Conservation (phyloP, 2,797 vertebrate species). For the Betta splendens region DNA sequence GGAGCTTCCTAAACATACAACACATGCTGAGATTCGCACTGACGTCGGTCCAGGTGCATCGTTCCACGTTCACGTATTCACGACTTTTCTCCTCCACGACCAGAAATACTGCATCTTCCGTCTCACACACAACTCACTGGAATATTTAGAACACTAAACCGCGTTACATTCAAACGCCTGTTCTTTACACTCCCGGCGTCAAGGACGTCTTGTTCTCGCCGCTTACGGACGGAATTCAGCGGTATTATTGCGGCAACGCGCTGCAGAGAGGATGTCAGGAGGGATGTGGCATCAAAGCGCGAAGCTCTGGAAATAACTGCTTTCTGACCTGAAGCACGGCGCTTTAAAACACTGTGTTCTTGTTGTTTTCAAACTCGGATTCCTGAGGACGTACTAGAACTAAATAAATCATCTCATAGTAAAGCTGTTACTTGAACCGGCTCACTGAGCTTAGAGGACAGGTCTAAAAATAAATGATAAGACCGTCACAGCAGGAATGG, state of each 20-base stretch:
- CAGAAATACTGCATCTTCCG: neutral
- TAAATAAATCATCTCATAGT: too few species aligned
- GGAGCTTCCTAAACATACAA: slow-evolving; percentile 13
- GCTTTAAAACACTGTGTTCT: neutral
- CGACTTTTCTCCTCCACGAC: neutral
- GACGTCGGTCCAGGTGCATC: too few species aligned
- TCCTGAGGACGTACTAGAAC: too few species aligned
- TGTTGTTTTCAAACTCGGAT: too few species aligned
- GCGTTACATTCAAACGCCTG: neutral
- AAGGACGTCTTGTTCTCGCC: neutral
- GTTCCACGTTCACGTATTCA: neutral
- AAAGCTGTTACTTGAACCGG: neutral
- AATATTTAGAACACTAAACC: too few species aligned
- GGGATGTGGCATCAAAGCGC: neutral
- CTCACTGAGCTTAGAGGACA: neutral
- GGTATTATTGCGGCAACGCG: neutral
- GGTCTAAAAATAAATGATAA: too few species aligned
- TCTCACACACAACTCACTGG: neutral
- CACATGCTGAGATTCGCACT: too few species aligned
- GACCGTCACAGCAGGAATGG: too few species aligned
- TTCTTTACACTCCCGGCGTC: neutral
- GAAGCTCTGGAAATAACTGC: neutral
- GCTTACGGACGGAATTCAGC: neutral
- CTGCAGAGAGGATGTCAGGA: too few species aligned
- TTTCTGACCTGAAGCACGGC: neutral